Conservation (phyloP, 2,113 vertebrate species). For the Mirza zaza region DNA sequence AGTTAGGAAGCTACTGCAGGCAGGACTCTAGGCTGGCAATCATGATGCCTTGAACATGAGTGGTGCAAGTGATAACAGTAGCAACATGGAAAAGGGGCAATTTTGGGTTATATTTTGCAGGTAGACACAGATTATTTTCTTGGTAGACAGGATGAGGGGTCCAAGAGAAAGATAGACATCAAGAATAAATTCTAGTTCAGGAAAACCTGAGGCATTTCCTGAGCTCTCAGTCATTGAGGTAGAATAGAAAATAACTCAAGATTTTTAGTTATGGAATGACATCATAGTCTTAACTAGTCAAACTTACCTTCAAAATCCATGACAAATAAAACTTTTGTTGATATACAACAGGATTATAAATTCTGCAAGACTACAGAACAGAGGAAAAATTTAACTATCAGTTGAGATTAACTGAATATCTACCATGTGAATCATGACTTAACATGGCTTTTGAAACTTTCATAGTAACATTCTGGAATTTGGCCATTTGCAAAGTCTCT, state of each 20-base stretch:
- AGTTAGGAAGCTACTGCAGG: background rate
- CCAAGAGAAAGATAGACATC: background rate
- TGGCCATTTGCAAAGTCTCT: background rate
- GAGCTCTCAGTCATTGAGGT: background rate
- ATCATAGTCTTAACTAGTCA: background rate
- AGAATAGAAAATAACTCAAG: background rate
- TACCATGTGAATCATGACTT: background rate
- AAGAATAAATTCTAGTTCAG: background rate
- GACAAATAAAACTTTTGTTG: background rate
- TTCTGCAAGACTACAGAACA: background rate
- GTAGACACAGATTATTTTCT: background rate
- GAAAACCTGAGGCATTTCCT: background rate
- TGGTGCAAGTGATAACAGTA: too few species aligned
- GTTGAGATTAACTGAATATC: background rate
- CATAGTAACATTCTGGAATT: conserved; percentile 31
- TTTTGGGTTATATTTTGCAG: background rate
- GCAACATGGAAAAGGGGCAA: background rate
- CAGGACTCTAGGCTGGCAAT: too few species aligned
- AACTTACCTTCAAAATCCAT: background rate
- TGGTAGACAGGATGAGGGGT: background rate
- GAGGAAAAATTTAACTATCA: background rate
- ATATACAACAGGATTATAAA: background rate
- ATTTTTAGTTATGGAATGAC: background rate
- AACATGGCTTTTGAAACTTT: background rate
- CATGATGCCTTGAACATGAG: background rate